Conservation (phyloP, 2,888 invertebrate genomes). For the Drepanosiphum platanoidis region DNA sequence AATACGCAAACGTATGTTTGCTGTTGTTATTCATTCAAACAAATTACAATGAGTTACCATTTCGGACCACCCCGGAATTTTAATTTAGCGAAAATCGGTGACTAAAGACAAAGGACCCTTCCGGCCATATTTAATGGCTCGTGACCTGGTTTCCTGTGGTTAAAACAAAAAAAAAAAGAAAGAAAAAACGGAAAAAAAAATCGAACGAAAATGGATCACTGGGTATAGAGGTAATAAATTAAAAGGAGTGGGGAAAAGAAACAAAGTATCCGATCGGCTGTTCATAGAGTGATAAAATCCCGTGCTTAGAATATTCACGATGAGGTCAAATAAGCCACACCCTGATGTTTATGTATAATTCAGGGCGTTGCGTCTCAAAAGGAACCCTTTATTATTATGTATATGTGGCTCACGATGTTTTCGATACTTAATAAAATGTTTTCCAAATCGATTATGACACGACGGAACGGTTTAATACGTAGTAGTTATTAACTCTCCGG, state of each 20-base stretch:
- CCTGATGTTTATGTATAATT: constrained; percentile 57
- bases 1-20: too few relatives aligned
- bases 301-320: constrained; percentile 55
- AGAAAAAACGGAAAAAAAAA: too few relatives aligned
- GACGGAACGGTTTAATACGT: constrained; percentile 7
- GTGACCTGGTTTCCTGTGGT: constrained; percentile 59
- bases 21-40: too few relatives aligned
- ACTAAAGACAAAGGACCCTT: constrained; percentile 55
- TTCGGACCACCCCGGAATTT: constrained; percentile 35
- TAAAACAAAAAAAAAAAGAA: constrained; percentile 37
- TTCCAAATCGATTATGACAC: constrained; percentile 44
- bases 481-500: constrained; percentile 12
- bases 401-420: constrained; percentile 27
- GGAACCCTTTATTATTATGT: constrained; percentile 43
- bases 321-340: constrained; percentile 60
- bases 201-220: constrained; percentile 44
- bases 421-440: constrained; percentile 51
- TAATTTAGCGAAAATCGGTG: constrained; percentile 34
- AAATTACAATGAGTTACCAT: not conserved
- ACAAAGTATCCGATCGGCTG: constrained; percentile 51
- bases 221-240: constrained; percentile 51
- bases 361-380: constrained; percentile 56
- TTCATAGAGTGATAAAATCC: constrained; percentile 57
- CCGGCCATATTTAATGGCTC: constrained; percentile 45
- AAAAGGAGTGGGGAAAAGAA: constrained; percentile 26